Base-by-base conservation (phyloP, 2,797 vertebrate genomes). In the Tadarida brasiliensis region DNA sequence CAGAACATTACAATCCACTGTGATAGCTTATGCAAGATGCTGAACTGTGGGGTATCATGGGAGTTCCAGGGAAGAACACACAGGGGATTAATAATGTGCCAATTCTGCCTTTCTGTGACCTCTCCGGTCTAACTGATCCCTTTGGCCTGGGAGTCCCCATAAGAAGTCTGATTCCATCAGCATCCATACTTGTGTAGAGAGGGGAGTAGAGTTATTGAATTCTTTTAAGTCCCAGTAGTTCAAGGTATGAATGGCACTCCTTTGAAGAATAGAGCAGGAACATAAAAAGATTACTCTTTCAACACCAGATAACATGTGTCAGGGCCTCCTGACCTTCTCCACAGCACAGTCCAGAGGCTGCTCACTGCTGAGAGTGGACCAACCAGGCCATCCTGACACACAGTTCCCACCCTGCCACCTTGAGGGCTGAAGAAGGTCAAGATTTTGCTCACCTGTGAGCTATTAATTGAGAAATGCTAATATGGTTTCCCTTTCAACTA, bases 261-360 rank as follows among this genome's bases (percentile, higher is more conserved):
- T 83, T 92, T 83, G 49, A 97, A 95, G 67, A 56, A 54, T 56
- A 81, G 59, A 56, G 49, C 5, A 74, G 28, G 93, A 47, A 78
- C 17, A 11, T 30, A 71, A 63, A 67, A 90, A 78, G 19, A 82
- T 71, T 22, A 94, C 39, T 44, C 24, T 1, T 28, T 51, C 15
- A 20, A 44, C 1, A 24, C 19, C 26, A 71, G 51, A 33, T 82
- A 54, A 78, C 28, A 24, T 26, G 5, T 71, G 33, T 76, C n/a
- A 81, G 77, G 14, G 17, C 47, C 26, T 56, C 22, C 28, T 54
- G 68, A 57, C 33, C 35, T 51, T 83, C 90, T 89, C 59, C 54
- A 28, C 6, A 59, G 33, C 54, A 35, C 12, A 47, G 49, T 33
- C 33, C 49, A 77, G 80, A 51, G 67, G 20, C 26, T 26, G 3